Evolutionary conservation across 2,113 vertebrate genomes (phyloP).

Genomic region (Falco punctatus): DNA sequence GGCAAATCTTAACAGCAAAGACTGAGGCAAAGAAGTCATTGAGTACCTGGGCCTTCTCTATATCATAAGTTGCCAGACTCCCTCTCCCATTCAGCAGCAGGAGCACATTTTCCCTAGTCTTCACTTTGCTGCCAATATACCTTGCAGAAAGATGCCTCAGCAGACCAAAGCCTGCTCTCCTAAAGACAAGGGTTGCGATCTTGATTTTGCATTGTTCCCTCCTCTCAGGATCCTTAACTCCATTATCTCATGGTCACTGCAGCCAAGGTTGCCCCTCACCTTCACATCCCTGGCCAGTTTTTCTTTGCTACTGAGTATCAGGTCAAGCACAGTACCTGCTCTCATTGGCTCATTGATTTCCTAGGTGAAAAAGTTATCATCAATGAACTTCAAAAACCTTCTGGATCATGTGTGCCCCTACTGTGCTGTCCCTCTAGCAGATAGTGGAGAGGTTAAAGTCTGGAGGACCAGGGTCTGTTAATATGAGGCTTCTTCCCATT

Average conservation of each 20-base stretch:
- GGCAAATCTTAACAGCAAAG: not conserved
- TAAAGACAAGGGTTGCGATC: not conserved
- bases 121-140: not conserved
- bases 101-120: not conserved
- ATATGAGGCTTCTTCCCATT: fast-evolving
- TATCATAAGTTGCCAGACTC: fast-evolving
- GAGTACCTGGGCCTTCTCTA: not conserved
- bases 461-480: not conserved
- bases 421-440: not conserved
- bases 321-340: not conserved
- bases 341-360: not conserved
- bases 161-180: not conserved
- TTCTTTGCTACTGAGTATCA: not conserved
- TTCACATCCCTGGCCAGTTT: not conserved
- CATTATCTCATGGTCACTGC: not conserved
- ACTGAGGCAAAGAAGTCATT: not conserved
- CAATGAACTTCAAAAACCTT: not conserved
- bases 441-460: not conserved
- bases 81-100: not conserved
- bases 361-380: not conserved
- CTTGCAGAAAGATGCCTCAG: not conserved
- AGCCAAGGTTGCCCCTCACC: not conserved
- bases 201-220: not conserved
- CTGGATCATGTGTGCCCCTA: not conserved
- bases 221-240: not conserved